Percentiles rank a stretch among this genome's conserved stretches.
These are phyloP conservation scores for Ernsta delagoae DNA, from an alignment of 2,888 invertebrate genomes.

Conservation along the genomic window DNA sequence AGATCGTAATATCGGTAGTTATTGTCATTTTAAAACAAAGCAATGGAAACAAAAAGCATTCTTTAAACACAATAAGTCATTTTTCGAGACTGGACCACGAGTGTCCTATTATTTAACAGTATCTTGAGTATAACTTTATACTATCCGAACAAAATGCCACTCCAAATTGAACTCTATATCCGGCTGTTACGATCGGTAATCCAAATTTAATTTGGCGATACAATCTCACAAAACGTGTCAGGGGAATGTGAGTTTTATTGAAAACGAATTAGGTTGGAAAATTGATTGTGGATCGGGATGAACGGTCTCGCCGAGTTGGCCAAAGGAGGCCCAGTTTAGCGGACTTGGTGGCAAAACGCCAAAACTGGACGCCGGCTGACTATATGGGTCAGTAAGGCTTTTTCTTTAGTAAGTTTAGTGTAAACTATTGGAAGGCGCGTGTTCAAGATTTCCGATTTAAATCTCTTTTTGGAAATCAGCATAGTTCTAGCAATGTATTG, in stretches of 20 bases:
- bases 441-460: too few relatives aligned
- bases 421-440: conserved; percentile 14
- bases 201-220: conserved; percentile 9
- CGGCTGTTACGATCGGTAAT: conserved; percentile 1
- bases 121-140: conserved; percentile 30
- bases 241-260: neutral
- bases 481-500: too few relatives aligned
- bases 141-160: neutral
- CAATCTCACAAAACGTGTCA: neutral
- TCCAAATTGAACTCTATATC: conserved; percentile 4
- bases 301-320: conserved; percentile 19
- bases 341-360: conserved; percentile 26
- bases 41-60: conserved; percentile 34
- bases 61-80: conserved; percentile 38
- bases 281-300: conserved; percentile 5
- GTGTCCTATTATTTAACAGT: conserved; percentile 37
- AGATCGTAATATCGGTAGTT: too few relatives aligned
- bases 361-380: conserved; percentile 34
- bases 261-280: conserved; percentile 1
- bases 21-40: conserved; percentile 36
- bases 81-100: conserved; percentile 36
- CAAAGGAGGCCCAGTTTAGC: conserved; percentile 33
- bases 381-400: conserved; percentile 35
- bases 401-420: conserved; percentile 25
- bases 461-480: too few relatives aligned